phyloP scores from a whole-genome alignment of 2,888 invertebrate species.

The Nebria brevicollis region DNA sequence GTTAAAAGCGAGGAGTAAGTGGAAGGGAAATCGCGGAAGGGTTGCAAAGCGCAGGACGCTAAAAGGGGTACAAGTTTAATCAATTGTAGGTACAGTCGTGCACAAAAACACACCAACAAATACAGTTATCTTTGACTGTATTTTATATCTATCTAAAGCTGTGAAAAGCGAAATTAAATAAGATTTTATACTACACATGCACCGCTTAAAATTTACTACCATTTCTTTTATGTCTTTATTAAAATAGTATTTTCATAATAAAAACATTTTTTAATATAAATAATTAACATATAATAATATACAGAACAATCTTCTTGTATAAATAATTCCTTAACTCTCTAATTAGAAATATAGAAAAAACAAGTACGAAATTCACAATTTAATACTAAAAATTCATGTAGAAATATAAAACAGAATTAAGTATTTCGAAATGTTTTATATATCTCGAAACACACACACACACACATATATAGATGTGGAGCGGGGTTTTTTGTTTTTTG shows the following conservation, averaged over 20 bases:
- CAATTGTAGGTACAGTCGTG: constrained; percentile 57
- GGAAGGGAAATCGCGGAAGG: constrained; percentile 43
- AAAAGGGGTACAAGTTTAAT: constrained; percentile 56
- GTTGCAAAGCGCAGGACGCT: constrained; percentile 39
- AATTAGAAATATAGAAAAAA: too few relatives aligned
- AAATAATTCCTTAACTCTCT: too few relatives aligned
- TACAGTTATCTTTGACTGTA: neutral
- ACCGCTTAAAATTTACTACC: neutral
- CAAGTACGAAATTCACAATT: too few relatives aligned
- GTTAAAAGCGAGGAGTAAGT: constrained; percentile 27
- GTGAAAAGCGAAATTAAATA: neutral
- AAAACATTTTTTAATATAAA: too few relatives aligned
- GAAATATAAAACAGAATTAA: neutral
- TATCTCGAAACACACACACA: neutral
- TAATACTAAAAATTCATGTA: too few relatives aligned
- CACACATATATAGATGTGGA: too few relatives aligned
- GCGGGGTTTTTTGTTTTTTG: too few relatives aligned
- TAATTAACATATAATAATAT: too few relatives aligned
- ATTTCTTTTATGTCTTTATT: too few relatives aligned
- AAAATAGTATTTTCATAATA: too few relatives aligned
- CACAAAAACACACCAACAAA: constrained; percentile 54
- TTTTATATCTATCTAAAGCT: neutral
- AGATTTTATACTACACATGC: neutral
- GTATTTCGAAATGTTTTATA: neutral
- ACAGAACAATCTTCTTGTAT: too few relatives aligned